A percentile compares a stretch with the other conserved stretches of the same genome.
Conservation (phyloP, 2,797 vertebrate genomes). For the Strix occidentalis region DNA sequence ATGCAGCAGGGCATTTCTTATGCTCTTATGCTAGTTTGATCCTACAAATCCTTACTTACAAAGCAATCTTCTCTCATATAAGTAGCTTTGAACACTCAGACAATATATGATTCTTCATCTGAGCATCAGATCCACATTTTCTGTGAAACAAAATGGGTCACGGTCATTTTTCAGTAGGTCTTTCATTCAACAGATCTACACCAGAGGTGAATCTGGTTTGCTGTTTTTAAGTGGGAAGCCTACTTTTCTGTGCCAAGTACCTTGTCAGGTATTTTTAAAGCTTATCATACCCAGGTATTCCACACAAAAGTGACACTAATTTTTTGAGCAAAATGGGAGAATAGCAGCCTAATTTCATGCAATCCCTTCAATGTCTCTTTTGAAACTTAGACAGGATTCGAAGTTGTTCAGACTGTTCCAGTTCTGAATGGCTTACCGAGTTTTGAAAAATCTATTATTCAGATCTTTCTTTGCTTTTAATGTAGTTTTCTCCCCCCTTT, state of each 20-base stretch:
- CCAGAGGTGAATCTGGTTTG: not conserved
- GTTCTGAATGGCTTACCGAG: conserved; percentile 9
- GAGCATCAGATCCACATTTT: not conserved
- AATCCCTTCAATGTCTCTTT: not conserved
- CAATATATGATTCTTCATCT: not conserved
- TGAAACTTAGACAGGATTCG: conserved; percentile 39
- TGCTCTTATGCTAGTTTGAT: not conserved
- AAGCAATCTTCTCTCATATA: not conserved
- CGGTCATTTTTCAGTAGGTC: not conserved
- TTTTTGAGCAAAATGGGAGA: not conserved
- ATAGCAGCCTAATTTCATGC: not conserved
- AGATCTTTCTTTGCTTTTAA: not conserved
- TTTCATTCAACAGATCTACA: not conserved
- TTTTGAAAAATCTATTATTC: conserved; percentile 29
- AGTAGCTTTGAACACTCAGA: conserved; percentile 35
- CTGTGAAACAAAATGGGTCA: conserved; percentile 15
- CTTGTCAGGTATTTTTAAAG: conserved; percentile 8
- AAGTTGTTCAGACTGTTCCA: conserved; percentile 8
- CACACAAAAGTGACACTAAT: not conserved
- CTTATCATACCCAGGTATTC: not conserved
- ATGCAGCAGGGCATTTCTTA: not conserved
- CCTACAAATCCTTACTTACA: conserved; percentile 34
- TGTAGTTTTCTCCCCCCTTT: not conserved
- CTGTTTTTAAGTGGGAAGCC: not conserved
- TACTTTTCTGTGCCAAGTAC: not conserved